phyloP scores from a whole-genome alignment of 2,797 vertebrate species.

The Antrozous pallidus region DNA sequence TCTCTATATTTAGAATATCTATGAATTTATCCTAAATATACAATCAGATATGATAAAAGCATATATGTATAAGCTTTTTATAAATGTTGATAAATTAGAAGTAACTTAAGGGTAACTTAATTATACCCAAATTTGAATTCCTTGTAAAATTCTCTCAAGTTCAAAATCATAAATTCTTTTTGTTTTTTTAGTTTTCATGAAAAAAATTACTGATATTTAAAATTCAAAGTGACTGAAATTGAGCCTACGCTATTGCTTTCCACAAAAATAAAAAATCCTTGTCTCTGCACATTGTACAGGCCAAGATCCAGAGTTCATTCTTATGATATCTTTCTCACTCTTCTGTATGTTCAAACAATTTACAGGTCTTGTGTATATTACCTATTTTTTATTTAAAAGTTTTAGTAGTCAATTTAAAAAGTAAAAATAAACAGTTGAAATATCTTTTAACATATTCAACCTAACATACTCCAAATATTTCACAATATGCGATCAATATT shows the following conservation, averaged over 20 bases:
- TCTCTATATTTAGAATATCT: neutral
- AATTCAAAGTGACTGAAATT: neutral
- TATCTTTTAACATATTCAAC: neutral
- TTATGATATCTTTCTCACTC: neutral
- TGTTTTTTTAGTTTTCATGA: neutral
- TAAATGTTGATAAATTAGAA: neutral
- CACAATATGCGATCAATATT: neutral
- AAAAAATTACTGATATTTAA: neutral
- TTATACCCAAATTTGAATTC: slow-evolving; percentile 21
- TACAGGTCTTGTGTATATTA: neutral
- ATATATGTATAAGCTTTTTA: neutral
- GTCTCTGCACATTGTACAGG: neutral
- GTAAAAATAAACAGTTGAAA: neutral
- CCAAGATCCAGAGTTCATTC: neutral
- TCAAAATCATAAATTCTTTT: neutral
- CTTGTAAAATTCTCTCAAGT: neutral
- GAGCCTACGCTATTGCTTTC: neutral
- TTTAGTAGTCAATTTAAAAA: neutral
- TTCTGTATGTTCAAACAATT: neutral
- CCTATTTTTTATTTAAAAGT: neutral
- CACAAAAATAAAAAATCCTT: neutral
- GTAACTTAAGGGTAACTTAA: neutral
- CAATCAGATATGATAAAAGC: neutral
- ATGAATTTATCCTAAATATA: neutral
- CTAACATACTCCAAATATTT: neutral